phyloP scores from a whole-genome alignment of 2,888 invertebrate genomes.

The Eupithecia inturbata region DNA sequence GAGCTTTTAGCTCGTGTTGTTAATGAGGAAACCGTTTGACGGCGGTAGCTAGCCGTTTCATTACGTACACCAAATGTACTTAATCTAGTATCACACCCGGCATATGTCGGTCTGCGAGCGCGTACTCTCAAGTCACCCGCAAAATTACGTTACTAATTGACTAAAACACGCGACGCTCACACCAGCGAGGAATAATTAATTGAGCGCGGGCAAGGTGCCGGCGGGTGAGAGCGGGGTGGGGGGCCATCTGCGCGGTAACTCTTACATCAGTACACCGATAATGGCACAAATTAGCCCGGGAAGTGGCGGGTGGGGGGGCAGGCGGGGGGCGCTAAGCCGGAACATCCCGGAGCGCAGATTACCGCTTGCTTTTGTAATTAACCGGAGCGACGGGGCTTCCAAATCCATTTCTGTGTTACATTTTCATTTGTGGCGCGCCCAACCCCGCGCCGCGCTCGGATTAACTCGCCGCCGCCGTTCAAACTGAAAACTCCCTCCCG shows the following conservation, averaged over 20 bases:
- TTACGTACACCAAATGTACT: slow-evolving; percentile 43
- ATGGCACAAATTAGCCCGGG: slow-evolving; percentile 84
- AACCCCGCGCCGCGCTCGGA: slow-evolving; percentile 68
- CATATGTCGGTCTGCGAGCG: slow-evolving; percentile 68
- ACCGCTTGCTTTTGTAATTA: slow-evolving; percentile 85
- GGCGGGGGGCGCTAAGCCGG: slow-evolving; percentile 80
- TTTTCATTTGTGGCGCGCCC: slow-evolving; percentile 82
- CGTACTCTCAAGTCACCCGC: slow-evolving; percentile 83
- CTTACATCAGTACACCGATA: slow-evolving; percentile 85
- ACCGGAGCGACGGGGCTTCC: slow-evolving; percentile 84
- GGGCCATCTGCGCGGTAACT: slow-evolving; percentile 82
- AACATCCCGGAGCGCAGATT: slow-evolving; percentile 84
- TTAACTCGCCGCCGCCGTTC: slow-evolving; percentile 63
- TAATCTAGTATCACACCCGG: slow-evolving; percentile 63
- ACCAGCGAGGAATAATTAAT: slow-evolving; percentile 84
- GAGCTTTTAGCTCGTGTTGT: slow-evolving; percentile 25
- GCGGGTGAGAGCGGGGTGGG: slow-evolving; percentile 53
- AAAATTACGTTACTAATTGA: slow-evolving; percentile 85
- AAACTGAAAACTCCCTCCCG: slow-evolving; percentile 64
- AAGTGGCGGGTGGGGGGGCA: slow-evolving; percentile 73
- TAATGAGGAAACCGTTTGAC: slow-evolving; percentile 38
- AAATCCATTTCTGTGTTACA: slow-evolving; percentile 85
- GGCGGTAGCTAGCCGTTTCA: slow-evolving; percentile 31
- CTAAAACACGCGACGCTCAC: slow-evolving; percentile 84
- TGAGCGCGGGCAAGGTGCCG: slow-evolving; percentile 75